Evolutionary conservation across 2,797 vertebrate genomes (phyloP), one percentile per base, ranked within the genome.

Genomic region (Chanos chanos): DNA sequence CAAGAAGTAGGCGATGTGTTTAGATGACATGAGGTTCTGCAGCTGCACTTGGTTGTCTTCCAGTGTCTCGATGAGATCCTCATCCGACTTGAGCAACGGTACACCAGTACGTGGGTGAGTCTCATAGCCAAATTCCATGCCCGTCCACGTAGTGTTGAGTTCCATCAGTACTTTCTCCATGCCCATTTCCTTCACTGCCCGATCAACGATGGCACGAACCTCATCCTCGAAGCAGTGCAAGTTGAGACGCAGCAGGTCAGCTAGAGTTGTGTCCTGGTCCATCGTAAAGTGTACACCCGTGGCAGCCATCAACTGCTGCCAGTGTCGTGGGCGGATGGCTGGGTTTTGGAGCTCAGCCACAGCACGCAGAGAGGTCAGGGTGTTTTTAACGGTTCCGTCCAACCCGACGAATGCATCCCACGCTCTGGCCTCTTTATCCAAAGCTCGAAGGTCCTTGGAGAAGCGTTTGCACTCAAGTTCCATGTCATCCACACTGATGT

Each of bases 21-120:
- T 96, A 58, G 93, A 95, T 0, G 86, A 87, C 88, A 95, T 92
- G 4, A 75, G 55, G 53, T 89, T 92, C 82, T 99, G 96, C 61
- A 99, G 89, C 68, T 97, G 94, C 37, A 98, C 94, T 71, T 99
- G 97, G 83, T 95, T 96, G 74, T 99, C 95, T 54, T 99, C 97
- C 68, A 99, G 85, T 1, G 89, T 94, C 74, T 97, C 94, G 0
- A 97, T 88, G 30, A 98, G 92, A 36, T 94, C 93, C 71, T 97
- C 94, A 0, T 94, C 85, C 0, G 85, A 86, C 55, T 77, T 88
- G 56, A 97, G 85, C 73, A 98, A 71, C 0, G 90, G 92, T 13
- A 93, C 24, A 5, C 41, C 48, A 1, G 88, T 95, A 37, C 87
- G 80, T 0, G 79, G 73, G 57, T 99, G 95, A 30, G 80, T 82